Base-by-base conservation (phyloP, 2,113 vertebrate genomes). In the Donacobius atricapilla region DNA sequence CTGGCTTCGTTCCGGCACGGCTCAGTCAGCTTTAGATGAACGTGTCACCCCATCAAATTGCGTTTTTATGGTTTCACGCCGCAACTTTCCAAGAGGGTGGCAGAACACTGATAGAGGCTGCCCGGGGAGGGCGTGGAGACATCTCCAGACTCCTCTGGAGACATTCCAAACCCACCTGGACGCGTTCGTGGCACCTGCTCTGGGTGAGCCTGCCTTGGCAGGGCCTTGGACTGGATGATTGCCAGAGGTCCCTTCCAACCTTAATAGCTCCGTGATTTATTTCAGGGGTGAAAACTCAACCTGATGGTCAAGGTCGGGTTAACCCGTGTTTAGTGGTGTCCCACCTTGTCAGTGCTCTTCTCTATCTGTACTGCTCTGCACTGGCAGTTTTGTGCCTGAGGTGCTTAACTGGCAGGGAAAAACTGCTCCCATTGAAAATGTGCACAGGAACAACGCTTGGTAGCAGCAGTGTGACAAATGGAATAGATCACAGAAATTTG, bases 401-500 rank as follows among this genome's bases (percentile, higher is more conserved):
- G 8, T 13, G 6, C 27, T 56, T 39, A 22, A 28, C 20, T 37
- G 28, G 19, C 12, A 17, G 4, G n/a, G 15, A 31, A 28, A 30
- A 63, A 25, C 4, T 54, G 6, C 11, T 58, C 17, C 37, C 1
- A 0, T 48, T 66, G 14, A 20, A 47, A 60, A 51, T 3, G 5
- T 3, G 2, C 5, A 0, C 22, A 3, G 12, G 12, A 47, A 4
- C 23, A 0, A 0, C 35, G 56, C 27, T 50, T 2, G 14, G 5
- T 11, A 4, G 0, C 22, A 37, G 3, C 42, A 40, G 2, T 1
- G 35, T 16, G 20, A 7, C 40, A 20, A 1, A 24, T 4, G 16
- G 27, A 54, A 35, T 10, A 8, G 1, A 0, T 23, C 24, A 5
- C 39, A 13, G 19, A 11, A 9, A 19, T n/a, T 37, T n/a, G 6